phyloP scores from a whole-genome alignment of 2,888 invertebrate genomes.

The Latrodectus elegans region DNA sequence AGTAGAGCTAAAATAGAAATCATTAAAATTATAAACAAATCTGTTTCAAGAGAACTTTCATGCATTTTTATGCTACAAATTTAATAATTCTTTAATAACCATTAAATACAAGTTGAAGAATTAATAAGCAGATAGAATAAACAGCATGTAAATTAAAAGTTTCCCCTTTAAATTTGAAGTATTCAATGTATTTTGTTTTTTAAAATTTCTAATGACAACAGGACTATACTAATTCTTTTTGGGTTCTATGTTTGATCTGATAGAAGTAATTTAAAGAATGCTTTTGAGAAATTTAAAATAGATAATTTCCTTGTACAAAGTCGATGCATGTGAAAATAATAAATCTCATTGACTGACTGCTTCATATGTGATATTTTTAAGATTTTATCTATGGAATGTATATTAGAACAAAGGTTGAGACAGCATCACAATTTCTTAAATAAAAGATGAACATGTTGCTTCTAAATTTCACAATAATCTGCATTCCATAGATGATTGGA shows the following conservation, averaged over 20 bases:
- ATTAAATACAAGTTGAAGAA: too few relatives aligned
- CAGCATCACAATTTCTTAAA: slow-evolving; percentile 46
- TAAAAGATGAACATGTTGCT: slow-evolving; percentile 50
- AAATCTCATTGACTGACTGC: slow-evolving; percentile 44
- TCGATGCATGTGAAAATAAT: slow-evolving; percentile 27
- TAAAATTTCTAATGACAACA: neutral
- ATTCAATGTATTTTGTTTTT: slow-evolving; percentile 24
- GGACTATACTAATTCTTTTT: too few relatives aligned
- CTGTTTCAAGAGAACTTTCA: neutral
- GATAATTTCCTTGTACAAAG: slow-evolving; percentile 26
- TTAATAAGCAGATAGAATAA: slow-evolving; percentile 28
- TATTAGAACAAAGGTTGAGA: slow-evolving; percentile 38
- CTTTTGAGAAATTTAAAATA: slow-evolving; percentile 50
- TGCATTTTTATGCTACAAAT: neutral
- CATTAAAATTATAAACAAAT: neutral
- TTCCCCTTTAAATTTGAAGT: slow-evolving; percentile 2
- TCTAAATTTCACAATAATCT: slow-evolving; percentile 29
- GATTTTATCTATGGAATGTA: slow-evolving; percentile 58
- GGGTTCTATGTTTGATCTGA: too few relatives aligned
- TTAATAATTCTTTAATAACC: neutral
- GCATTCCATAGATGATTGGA: slow-evolving; percentile 58
- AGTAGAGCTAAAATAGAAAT: neutral
- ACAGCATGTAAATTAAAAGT: slow-evolving; percentile 41
- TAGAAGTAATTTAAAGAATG: slow-evolving; percentile 5
- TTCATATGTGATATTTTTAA: slow-evolving; percentile 32